phyloP scores from a whole-genome alignment of 2,888 invertebrate genomes.

The Amblyjoppa proteus region DNA sequence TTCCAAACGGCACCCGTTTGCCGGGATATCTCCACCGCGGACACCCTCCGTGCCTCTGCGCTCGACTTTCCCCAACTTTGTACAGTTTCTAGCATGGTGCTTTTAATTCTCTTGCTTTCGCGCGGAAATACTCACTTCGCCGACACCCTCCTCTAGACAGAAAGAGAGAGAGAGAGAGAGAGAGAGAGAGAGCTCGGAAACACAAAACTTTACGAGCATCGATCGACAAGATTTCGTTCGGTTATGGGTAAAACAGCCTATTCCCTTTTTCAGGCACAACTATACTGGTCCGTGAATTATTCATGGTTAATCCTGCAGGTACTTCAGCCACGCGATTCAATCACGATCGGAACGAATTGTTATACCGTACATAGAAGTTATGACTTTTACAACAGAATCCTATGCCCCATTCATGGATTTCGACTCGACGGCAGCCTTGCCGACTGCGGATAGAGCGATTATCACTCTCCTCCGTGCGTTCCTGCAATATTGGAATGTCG shows the following conservation, averaged over 20 bases:
- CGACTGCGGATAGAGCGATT: constrained; percentile 35
- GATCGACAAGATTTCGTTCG: constrained; percentile 31
- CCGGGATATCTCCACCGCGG: constrained; percentile 15
- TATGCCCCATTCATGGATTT: constrained; percentile 32
- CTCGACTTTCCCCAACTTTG: constrained; percentile 57
- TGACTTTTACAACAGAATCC: constrained; percentile 40
- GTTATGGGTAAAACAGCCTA: background rate
- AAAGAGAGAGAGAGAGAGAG: background rate
- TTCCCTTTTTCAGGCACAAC: constrained; percentile 32
- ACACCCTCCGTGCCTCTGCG: constrained; percentile 7
- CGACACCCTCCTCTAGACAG: constrained; percentile 65
- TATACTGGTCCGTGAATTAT: constrained; percentile 30
- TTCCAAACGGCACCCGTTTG: constrained; percentile 66
- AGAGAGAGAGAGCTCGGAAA: background rate
- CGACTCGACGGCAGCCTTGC: background rate
- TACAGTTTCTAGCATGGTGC: background rate
- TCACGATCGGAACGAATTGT: constrained; percentile 41
- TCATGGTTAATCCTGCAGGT: constrained; percentile 27
- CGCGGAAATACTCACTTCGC: constrained; percentile 56
- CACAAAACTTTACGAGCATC: constrained; percentile 40
- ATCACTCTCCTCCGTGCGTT: background rate
- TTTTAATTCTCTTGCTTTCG: constrained; percentile 58
- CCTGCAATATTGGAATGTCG: background rate
- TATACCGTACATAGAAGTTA: constrained; percentile 31
- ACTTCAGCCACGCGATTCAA: constrained; percentile 23